phyloP scores from a whole-genome alignment of 2,113 vertebrate genomes.

The Cyanoramphus novaezelandiae region DNA sequence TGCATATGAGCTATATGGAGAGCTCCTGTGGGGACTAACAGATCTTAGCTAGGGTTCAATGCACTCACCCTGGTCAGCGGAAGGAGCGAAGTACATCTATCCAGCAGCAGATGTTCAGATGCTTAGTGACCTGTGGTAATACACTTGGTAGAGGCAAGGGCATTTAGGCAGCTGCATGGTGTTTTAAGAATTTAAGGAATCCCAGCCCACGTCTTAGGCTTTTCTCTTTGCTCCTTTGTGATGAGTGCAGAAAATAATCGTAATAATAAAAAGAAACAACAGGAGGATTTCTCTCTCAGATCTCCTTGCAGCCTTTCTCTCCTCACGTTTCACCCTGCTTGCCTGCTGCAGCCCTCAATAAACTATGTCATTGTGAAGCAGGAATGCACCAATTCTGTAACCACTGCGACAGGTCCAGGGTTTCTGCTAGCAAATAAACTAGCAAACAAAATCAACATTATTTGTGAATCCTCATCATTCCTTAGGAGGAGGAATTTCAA shows the following conservation, averaged over 20 bases:
- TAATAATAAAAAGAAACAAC: background rate
- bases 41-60: conserved; percentile 8
- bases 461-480: background rate
- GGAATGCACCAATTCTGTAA: background rate
- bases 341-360: background rate
- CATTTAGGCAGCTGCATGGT: conserved; percentile 36
- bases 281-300: background rate
- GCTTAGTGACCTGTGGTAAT: conserved; percentile 53
- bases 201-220: background rate
- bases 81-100: background rate
- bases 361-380: background rate
- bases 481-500: conserved; percentile 12
- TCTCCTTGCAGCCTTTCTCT: background rate
- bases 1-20: background rate
- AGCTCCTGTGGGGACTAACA: conserved; percentile 12
- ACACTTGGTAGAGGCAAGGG: conserved; percentile 18
- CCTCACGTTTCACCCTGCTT: background rate
- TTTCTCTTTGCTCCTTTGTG: background rate
- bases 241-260: background rate
- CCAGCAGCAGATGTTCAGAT: conserved; percentile 37
- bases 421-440: background rate
- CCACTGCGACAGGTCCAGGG: background rate
- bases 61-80: background rate
- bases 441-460: background rate
- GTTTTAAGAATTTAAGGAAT: conserved; percentile 55